phyloP scores from a whole-genome alignment of 1,140 invertebrate species.

The Andrena cerasifolii region DNA sequence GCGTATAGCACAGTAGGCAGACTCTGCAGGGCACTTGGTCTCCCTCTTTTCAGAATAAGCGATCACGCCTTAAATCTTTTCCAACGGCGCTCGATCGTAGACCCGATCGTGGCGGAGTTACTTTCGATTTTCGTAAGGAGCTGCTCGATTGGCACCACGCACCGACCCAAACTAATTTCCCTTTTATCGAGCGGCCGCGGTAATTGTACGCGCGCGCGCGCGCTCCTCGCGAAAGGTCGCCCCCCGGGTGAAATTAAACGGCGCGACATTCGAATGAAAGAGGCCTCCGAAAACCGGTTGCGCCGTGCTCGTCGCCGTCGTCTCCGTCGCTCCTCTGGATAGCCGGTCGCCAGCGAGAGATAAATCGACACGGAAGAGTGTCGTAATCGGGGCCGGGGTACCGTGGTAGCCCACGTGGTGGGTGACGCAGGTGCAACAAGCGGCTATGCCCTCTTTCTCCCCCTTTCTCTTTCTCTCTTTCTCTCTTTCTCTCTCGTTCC shows the following conservation, averaged over 20 bases:
- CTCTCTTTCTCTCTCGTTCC: not conserved
- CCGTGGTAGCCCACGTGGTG: slow-evolving; percentile 59
- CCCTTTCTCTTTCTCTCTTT: slow-evolving; percentile 14
- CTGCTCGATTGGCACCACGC: slow-evolving; percentile 26
- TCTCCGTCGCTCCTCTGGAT: slow-evolving; percentile 29
- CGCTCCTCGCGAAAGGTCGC: slow-evolving; percentile 65
- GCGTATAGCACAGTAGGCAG: too few relatives aligned
- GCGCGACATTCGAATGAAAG: slow-evolving; percentile 66
- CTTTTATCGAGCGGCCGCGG: slow-evolving; percentile 59
- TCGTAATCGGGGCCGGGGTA: slow-evolving; percentile 66
- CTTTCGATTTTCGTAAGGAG: slow-evolving; percentile 42
- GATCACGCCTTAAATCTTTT: too few relatives aligned
- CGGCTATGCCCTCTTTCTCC: slow-evolving; percentile 29
- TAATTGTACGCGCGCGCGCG: slow-evolving; percentile 55
- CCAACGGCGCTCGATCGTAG: not conserved
- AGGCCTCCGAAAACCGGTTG: slow-evolving; percentile 64
- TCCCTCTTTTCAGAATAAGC: too few relatives aligned
- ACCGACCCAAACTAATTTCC: slow-evolving; percentile 64
- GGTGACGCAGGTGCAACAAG: slow-evolving; percentile 60
- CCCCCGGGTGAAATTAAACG: slow-evolving; percentile 63
- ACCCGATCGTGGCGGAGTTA: not conserved
- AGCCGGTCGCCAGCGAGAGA: slow-evolving; percentile 56
- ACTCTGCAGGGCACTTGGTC: too few relatives aligned
- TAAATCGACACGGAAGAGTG: slow-evolving; percentile 70
- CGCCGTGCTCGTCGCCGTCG: slow-evolving; percentile 24